Conservation (phyloP, 2,797 vertebrate genomes). For the Phoeniculus purpureus region DNA sequence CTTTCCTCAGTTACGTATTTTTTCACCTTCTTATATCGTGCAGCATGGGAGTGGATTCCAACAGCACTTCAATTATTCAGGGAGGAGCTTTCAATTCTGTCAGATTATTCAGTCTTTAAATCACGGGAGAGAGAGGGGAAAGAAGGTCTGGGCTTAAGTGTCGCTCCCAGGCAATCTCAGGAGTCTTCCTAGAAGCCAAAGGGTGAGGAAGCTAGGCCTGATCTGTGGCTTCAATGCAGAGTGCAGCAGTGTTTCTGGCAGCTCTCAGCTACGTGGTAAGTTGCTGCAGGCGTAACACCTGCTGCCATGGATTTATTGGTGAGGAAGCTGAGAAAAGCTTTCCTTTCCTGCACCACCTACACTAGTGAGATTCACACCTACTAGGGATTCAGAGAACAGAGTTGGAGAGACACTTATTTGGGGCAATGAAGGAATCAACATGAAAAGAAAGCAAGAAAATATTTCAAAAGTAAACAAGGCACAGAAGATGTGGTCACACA, state of each 20-base stretch:
- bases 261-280: neutral
- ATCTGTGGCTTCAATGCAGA: accelerated
- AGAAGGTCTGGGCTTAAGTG: neutral
- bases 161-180: neutral
- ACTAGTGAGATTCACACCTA: neutral
- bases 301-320: neutral
- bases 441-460: neutral
- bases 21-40: neutral
- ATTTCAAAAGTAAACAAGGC: neutral
- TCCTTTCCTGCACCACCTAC: neutral
- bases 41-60: neutral
- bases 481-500: neutral
- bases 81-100: neutral
- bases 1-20: neutral
- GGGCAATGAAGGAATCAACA: neutral
- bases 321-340: neutral
- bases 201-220: neutral
- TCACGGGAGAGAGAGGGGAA: neutral
- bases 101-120: neutral
- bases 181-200: neutral
- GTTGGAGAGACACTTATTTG: neutral
- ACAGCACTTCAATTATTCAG: neutral
- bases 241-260: neutral
- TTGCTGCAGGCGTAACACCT: neutral
- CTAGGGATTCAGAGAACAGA: neutral